phyloP scores from a whole-genome alignment of 1,140 invertebrate genomes.

The Linepithema humile region DNA sequence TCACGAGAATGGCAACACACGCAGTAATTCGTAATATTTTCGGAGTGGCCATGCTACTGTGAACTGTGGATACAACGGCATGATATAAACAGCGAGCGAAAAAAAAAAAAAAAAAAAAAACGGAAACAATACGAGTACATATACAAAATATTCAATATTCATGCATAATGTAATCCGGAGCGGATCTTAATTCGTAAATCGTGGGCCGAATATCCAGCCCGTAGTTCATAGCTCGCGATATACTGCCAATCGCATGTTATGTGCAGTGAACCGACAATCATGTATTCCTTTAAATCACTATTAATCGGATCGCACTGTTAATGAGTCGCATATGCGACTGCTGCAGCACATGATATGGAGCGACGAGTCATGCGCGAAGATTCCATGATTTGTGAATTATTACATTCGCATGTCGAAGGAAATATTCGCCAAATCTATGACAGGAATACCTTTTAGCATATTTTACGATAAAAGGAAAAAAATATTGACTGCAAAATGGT shows the following conservation, averaged over 20 bases:
- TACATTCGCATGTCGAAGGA: neutral
- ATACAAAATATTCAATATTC: slow-evolving; percentile 64
- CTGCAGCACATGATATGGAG: neutral
- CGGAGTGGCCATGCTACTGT: slow-evolving; percentile 67
- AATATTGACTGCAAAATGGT: neutral
- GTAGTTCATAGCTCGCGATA: neutral
- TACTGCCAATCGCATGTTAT: slow-evolving; percentile 46
- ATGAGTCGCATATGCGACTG: neutral
- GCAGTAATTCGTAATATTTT: slow-evolving; percentile 58
- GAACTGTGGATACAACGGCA: slow-evolving; percentile 59
- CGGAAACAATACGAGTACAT: slow-evolving; percentile 39
- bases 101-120: too few relatives aligned
- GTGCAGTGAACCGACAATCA: slow-evolving; percentile 79
- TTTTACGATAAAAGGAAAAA: neutral
- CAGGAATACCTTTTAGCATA: neutral
- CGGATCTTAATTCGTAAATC: slow-evolving; percentile 23
- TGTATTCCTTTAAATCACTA: slow-evolving; percentile 66
- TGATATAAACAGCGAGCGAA: slow-evolving; percentile 58
- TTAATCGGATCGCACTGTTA: too few relatives aligned
- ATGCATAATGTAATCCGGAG: slow-evolving; percentile 58
- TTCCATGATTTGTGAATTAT: neutral
- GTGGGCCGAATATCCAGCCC: slow-evolving; percentile 18
- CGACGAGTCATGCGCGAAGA: slow-evolving; percentile 5
- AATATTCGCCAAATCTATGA: slow-evolving; percentile 5
- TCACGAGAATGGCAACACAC: slow-evolving; percentile 61